Percentiles rank a stretch among this genome's conserved stretches.
These are phyloP conservation scores for Dicerorhinus sumatrensis DNA, from an alignment of 2,113 vertebrate species.

Conservation along the genomic window DNA sequence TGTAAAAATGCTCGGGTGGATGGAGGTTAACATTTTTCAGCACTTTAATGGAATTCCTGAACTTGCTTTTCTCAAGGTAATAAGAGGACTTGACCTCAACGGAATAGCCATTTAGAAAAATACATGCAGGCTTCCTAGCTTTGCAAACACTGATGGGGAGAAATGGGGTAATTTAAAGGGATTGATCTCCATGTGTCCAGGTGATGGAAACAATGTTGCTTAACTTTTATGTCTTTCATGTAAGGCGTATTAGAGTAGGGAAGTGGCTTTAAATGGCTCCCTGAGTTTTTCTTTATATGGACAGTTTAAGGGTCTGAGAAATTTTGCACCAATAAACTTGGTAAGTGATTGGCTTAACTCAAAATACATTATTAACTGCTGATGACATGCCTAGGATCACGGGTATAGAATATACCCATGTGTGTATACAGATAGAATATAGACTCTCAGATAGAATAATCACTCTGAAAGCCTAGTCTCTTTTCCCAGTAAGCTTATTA, in stretches of 20 bases:
- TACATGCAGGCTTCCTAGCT: background rate
- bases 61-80: slow-evolving; percentile 49
- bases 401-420: too few species aligned
- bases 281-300: background rate
- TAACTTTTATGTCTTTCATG: background rate
- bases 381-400: background rate
- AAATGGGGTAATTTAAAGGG: background rate
- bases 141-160: background rate
- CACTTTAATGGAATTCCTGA: slow-evolving; percentile 65
- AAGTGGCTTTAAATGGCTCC: background rate
- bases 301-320: background rate
- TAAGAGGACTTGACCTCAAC: background rate
- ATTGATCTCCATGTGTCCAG: background rate
- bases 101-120: slow-evolving; percentile 43
- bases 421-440: too few species aligned
- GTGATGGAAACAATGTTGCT: background rate
- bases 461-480: background rate
- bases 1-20: background rate
- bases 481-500: background rate
- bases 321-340: background rate
- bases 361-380: background rate
- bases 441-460: background rate
- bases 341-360: background rate
- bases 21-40: slow-evolving; percentile 58
- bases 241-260: background rate